Evolutionary conservation across 2,888 invertebrate genomes (phyloP).

Genomic region (Lypha dubia): DNA sequence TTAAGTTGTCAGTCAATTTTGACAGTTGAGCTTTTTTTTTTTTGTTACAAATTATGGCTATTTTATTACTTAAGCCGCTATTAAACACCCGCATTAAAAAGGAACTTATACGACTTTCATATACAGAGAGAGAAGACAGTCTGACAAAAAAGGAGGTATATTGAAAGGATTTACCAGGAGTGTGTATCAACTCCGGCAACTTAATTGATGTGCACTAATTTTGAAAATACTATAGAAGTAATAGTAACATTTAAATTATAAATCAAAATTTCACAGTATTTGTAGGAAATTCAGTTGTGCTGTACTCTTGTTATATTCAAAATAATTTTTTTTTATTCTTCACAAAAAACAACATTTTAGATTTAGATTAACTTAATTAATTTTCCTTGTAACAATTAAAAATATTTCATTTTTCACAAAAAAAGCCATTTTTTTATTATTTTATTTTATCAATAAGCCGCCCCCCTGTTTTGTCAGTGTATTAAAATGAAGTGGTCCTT

Average conservation of each 20-base stretch:
- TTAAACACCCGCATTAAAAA: slow-evolving; percentile 4
- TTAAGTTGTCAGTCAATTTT: slow-evolving; percentile 54
- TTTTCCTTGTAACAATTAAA: neutral
- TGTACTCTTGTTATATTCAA: too few species aligned
- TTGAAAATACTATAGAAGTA: too few species aligned
- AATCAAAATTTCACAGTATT: too few species aligned
- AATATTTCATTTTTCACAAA: neutral
- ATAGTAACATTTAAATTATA: too few species aligned
- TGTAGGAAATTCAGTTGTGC: too few species aligned
- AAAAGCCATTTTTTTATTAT: neutral
- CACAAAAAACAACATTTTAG: neutral
- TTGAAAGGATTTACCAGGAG: too few species aligned
- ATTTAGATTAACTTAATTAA: slow-evolving; percentile 1
- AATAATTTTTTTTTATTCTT: too few species aligned
- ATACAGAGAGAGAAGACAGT: too few species aligned
- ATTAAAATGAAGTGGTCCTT: slow-evolving; percentile 33
- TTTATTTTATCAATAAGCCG: neutral
- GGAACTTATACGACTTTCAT: neutral
- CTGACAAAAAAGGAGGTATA: too few species aligned
- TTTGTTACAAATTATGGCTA: slow-evolving; percentile 44
- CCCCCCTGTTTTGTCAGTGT: slow-evolving; percentile 45
- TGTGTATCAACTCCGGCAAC: too few species aligned
- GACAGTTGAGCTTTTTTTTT: slow-evolving; percentile 39
- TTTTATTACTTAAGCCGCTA: slow-evolving; percentile 54
- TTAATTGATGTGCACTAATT: too few species aligned